Conservation (phyloP, 2,113 vertebrate genomes). For the Paralichthys olivaceus region DNA sequence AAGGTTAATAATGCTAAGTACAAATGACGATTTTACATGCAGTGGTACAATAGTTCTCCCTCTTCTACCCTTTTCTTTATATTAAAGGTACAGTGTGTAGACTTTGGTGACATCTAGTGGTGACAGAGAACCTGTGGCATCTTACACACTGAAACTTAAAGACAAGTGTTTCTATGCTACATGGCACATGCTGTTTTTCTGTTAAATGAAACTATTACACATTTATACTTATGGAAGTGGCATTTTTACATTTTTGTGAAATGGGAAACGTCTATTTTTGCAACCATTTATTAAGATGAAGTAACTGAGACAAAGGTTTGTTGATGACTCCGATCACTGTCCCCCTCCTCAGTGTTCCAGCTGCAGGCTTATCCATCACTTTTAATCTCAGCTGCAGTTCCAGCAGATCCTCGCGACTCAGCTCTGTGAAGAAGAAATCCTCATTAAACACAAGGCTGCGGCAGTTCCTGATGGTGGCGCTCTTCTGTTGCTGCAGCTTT, state of each 20-base stretch:
- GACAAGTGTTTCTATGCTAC: too few relatives aligned
- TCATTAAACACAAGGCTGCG: conserved; percentile 79
- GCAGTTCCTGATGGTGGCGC: conserved; percentile 78
- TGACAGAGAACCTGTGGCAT: too few relatives aligned
- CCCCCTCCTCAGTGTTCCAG: conserved; percentile 64
- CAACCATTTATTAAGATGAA: conserved; percentile 46
- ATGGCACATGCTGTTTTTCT: too few relatives aligned
- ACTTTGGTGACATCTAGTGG: too few relatives aligned
- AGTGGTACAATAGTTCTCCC: too few relatives aligned
- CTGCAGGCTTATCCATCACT: conserved; percentile 73
- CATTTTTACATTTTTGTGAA: too few relatives aligned
- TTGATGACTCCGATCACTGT: conserved; percentile 68
- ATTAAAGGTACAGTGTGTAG: too few relatives aligned
- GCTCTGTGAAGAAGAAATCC: conserved; percentile 82
- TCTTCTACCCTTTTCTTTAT: too few relatives aligned
- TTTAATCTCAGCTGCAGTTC: conserved; percentile 75
- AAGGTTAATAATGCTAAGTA: too few relatives aligned
- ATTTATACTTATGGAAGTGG: too few relatives aligned
- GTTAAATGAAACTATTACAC: not conserved
- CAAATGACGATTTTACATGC: too few relatives aligned
- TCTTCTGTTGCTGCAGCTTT: conserved; percentile 79
- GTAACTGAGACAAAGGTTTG: conserved; percentile 74
- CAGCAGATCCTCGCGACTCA: conserved; percentile 61
- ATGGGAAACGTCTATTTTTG: not conserved
- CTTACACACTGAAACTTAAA: too few relatives aligned